These are phyloP conservation scores for Plotosus lineatus DNA, from an alignment of 2,113 vertebrate genomes.

Conservation along the genomic window DNA sequence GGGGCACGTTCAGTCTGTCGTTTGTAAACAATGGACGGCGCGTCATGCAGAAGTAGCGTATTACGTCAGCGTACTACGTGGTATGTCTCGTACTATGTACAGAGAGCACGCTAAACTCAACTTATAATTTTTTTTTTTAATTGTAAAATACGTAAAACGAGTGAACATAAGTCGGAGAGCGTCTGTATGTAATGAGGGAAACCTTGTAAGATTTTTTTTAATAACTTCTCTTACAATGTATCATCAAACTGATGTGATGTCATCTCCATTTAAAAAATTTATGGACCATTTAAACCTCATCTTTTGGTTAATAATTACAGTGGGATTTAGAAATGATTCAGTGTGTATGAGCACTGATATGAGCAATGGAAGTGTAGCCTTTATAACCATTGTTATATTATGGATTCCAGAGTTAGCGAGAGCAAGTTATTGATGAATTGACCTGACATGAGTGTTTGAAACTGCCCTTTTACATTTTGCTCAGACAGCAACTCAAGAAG, in stretches of 20 bases:
- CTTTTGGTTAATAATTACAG: background rate
- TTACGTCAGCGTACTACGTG: no score
- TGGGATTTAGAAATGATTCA: background rate
- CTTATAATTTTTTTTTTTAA: no score
- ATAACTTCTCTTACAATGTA: slow-evolving; percentile 22
- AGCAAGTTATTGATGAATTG: background rate
- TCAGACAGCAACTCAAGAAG: background rate
- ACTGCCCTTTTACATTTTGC: background rate
- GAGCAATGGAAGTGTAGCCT: no score
- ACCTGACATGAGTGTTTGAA: background rate
- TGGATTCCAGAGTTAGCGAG: background rate
- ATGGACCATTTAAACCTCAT: slow-evolving; percentile 16
- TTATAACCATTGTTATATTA: background rate
- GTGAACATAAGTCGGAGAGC: no score
- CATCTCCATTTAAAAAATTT: slow-evolving; percentile 13
- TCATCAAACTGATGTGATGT: slow-evolving; percentile 38
- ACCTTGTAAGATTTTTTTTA: slow-evolving; percentile 20
- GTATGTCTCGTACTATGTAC: no score
- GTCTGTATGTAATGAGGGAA: slow-evolving; percentile 21
- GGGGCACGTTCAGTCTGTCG: no score
- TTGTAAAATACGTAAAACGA: no score
- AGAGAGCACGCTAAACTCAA: no score
- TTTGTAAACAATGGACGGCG: no score
- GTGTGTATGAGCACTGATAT: background rate
- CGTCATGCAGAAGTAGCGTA: no score